These are phyloP conservation scores for Drosophila mayri DNA, from an alignment of 1,140 invertebrate species.

Conservation along the genomic window DNA sequence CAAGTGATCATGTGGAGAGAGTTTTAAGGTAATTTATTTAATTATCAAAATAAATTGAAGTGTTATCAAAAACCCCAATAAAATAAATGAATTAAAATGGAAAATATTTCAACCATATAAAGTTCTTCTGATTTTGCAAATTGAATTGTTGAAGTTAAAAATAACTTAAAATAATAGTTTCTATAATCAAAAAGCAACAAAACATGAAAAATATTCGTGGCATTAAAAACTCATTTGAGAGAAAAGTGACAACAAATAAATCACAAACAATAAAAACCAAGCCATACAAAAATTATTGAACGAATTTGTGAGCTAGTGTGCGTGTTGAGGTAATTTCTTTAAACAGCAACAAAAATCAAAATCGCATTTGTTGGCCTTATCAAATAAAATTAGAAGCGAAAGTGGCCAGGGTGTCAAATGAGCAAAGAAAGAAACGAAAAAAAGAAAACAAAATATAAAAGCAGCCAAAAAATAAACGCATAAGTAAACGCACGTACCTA, in stretches of 20 bases:
- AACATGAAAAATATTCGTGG: no score
- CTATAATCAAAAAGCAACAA: no score
- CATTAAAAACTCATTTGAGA: not conserved
- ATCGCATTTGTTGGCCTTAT: conserved; percentile 41
- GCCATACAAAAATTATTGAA: not conserved
- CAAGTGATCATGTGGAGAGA: conserved; percentile 11
- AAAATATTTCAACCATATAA: not conserved
- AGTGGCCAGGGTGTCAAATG: conserved; percentile 30
- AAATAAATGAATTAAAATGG: not conserved
- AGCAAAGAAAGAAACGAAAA: conserved; percentile 12
- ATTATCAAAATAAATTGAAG: not conserved
- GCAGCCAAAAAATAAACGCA: conserved; percentile 14
- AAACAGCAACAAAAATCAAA: conserved; percentile 19
- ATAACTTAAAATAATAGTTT: not conserved
- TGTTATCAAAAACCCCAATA: not conserved
- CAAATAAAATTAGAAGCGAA: conserved; percentile 40
- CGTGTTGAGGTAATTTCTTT: conserved; percentile 36
- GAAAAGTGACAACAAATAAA: conserved; percentile 2
- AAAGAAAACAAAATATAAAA: conserved; percentile 18
- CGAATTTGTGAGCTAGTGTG: conserved; percentile 6
- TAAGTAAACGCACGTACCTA: conserved; percentile 60
- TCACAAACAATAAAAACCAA: conserved; percentile 5
- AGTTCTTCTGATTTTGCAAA: not conserved
- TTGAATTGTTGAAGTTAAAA: not conserved
- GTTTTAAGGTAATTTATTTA: conserved; percentile 4